A percentile compares a stretch with the other conserved stretches of the same genome.
phyloP scores from a whole-genome alignment of 2,113 vertebrate species.

The Bubalus kerabau region DNA sequence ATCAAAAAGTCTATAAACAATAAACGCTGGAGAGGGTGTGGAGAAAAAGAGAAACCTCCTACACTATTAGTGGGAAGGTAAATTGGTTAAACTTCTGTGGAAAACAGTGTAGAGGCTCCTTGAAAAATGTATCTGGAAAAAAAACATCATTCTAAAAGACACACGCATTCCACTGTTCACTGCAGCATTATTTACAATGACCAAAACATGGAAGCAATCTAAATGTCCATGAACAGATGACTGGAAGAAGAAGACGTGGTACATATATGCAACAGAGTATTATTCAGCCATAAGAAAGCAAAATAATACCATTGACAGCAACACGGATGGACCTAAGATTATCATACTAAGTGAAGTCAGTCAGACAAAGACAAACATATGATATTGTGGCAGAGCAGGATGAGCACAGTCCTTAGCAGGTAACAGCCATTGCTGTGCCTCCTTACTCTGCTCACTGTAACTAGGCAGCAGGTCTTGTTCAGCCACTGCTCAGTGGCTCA shows the following conservation, averaged over 20 bases:
- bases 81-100: not conserved
- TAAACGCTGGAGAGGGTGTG: not conserved
- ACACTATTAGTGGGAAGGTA: not conserved
- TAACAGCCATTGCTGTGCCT: not conserved
- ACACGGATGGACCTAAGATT: not conserved
- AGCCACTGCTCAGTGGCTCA: not conserved
- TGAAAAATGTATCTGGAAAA: not conserved
- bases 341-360: not conserved
- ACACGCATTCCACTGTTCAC: not conserved
- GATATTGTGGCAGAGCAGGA: not conserved
- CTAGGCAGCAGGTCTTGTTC: not conserved
- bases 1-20: not conserved
- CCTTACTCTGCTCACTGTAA: not conserved
- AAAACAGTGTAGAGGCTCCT: not conserved
- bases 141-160: not conserved
- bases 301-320: not conserved
- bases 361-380: not conserved
- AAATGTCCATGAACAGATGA: not conserved
- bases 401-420: not conserved
- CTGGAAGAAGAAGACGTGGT: not conserved
- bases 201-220: not conserved
- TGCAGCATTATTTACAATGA: not conserved
- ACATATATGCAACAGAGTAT: not conserved
- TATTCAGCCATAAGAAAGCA: not conserved
- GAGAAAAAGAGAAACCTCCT: not conserved